Evolutionary conservation across 2,888 invertebrate species (phyloP).

Genomic region (Junonia oenone): DNA sequence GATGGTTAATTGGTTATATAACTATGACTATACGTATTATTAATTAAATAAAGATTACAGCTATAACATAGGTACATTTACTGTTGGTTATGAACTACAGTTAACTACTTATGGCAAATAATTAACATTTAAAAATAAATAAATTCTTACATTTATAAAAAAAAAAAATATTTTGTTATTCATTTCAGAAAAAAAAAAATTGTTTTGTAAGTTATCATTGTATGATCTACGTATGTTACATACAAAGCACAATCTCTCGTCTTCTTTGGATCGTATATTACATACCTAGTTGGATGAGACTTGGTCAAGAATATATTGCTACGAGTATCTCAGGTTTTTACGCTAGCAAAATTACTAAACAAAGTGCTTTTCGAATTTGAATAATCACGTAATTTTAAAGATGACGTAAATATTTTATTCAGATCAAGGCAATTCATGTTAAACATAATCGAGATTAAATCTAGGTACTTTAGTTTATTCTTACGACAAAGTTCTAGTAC

Average conservation of each 20-base stretch:
- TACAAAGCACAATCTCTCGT: too few species aligned
- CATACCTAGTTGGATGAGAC: not conserved
- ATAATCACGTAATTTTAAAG: not conserved
- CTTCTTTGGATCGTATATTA: not conserved
- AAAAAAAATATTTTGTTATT: not conserved
- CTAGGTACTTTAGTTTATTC: not conserved
- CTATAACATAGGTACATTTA: not conserved
- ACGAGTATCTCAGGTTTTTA: not conserved
- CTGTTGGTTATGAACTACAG: not conserved
- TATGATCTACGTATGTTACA: not conserved
- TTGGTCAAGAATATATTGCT: not conserved
- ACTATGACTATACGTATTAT: conserved; percentile 9
- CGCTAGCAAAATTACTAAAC: not conserved
- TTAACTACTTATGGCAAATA: conserved; percentile 68
- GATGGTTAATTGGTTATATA: not conserved
- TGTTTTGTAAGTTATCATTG: not conserved
- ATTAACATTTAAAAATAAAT: conserved; percentile 62
- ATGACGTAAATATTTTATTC: not conserved
- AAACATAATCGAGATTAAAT: not conserved
- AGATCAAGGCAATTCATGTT: not conserved
- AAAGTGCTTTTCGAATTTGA: not conserved
- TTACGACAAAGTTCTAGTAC: conserved; percentile 42
- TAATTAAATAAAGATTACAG: not conserved
- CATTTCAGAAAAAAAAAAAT: not conserved
- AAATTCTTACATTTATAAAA: conserved; percentile 34